Percentiles rank a stretch among this genome's conserved stretches.
Evolutionary conservation across 2,113 vertebrate species (phyloP).

Genomic region (rabbit (Oryctolagus cuniculus)): mOryCun1.1 NC_091432.1:74558001-74558500

Average conservation of each 20-base stretch:
- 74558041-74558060: background rate
- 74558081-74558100: background rate
- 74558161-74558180: background rate
- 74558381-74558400: constrained; percentile 10
- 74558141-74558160: background rate
- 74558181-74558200: background rate
- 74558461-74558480: background rate
- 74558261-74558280: background rate
- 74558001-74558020: background rate
- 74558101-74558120: background rate
- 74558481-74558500: constrained; percentile 23
- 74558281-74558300: background rate
- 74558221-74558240: background rate
- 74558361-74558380: constrained; percentile 2
- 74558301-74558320: background rate
- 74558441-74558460: background rate
- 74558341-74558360: background rate
- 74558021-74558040: background rate
- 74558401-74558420: background rate
- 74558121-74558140: background rate
- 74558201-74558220: background rate
- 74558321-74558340: background rate
- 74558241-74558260: background rate
- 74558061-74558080: background rate
- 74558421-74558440: background rate